Evolutionary conservation across 2,113 vertebrate genomes (phyloP).

Genomic region (Nerophis ophidion): DNA sequence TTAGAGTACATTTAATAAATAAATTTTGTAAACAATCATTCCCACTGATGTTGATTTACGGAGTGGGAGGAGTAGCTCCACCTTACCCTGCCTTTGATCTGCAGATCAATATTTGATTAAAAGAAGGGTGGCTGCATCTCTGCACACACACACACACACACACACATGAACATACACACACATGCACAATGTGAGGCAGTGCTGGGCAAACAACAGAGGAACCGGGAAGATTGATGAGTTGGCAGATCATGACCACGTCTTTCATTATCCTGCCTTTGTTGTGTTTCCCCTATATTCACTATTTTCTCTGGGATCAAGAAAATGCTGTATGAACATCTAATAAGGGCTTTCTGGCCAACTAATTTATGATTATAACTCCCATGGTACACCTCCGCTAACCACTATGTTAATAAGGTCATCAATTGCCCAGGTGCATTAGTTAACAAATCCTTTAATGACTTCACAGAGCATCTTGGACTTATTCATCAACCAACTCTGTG

Average conservation of each 20-base stretch:
- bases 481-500: constrained; percentile 6
- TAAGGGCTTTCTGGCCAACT: constrained; percentile 3
- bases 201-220: constrained; percentile 3
- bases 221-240: constrained; percentile 27
- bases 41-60: constrained; percentile 19
- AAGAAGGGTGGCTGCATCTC: constrained; percentile 13
- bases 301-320: constrained; percentile 11
- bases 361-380: constrained; percentile 20
- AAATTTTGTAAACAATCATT: constrained; percentile 13
- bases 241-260: constrained; percentile 16
- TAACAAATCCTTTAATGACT: constrained; percentile 27
- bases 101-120: constrained; percentile 53
- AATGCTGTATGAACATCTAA: constrained; percentile 13
- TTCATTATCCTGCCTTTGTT: constrained; percentile 21
- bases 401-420: constrained; percentile 26
- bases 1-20: not conserved
- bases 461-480: not conserved
- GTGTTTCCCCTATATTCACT: not conserved
- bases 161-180: constrained; percentile 16
- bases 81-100: constrained; percentile 20
- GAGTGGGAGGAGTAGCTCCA: constrained; percentile 16
- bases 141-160: constrained; percentile 12
- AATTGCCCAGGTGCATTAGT: constrained; percentile 24
- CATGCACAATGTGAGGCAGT: not conserved
- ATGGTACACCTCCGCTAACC: constrained; percentile 28